Evolutionary conservation across 2,113 vertebrate genomes (phyloP), one percentile per base, ranked within the genome.

Genomic region (Rhinoptilus africanus): DNA sequence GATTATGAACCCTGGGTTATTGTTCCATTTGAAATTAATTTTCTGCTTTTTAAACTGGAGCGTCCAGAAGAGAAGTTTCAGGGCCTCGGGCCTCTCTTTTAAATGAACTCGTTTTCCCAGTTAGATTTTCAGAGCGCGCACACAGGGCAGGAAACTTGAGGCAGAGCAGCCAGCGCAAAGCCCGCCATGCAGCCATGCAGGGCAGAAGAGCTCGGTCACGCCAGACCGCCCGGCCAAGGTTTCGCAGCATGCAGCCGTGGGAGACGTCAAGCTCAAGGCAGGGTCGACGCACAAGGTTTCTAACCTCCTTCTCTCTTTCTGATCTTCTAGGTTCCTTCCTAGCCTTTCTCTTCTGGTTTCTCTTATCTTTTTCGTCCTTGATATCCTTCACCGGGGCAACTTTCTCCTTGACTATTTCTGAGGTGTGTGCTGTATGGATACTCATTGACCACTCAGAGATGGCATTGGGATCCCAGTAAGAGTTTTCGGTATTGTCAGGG

Each of bases 221-320:
- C 87, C 47, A 54, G 6, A 19, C 57, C 7, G 8, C 74, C 34
- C 34, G 53, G 37, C 54, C 48, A 2, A 37, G 53, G 79, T 13
- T 8, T 53, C 2, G 24, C 92, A 93, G 71, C 96, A 97, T 92
- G 96, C 97, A 97, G 72, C 79, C 30, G 2, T 10, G n/a, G 24
- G 24, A 26, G 48, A 86, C 23, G 8, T 16, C 93, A 93, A 96
- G 97, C 88, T 37, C 78, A 82, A 88, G 77, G 59, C 67, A 90
- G 85, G 51, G 35, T 2, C 13, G 81, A 87, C 30, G 69, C 26
- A 26, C 48, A 11, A 94, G 88, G 68, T 56, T 82, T 98, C 98
- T 99, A 97, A 99, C 98, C 98, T 99, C 98, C 97, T 98, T 98
- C 96, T 98, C 98, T 98, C 96, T 98, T 76, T 98, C 98, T 98